A percentile compares a stretch with the other conserved stretches of the same genome.
Evolutionary conservation across 2,888 invertebrate species (phyloP).

Genomic region (Drosophila parthenogenetica): DNA sequence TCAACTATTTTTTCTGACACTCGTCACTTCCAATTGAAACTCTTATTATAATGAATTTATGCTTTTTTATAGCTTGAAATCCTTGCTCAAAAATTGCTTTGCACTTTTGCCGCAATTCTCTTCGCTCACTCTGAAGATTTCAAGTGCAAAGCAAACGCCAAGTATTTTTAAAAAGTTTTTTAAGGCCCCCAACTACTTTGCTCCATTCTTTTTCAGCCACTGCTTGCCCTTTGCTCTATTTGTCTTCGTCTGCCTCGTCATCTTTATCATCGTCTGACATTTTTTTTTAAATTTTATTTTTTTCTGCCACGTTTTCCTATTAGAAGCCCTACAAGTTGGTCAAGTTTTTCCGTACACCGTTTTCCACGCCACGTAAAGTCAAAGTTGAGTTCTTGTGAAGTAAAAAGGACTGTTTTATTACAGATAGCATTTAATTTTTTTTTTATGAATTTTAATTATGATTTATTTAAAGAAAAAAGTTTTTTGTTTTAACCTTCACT

Average conservation of each 20-base stretch:
- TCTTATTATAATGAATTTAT: background rate
- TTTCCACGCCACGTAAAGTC: slow-evolving; percentile 4
- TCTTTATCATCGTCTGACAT: slow-evolving; percentile 41
- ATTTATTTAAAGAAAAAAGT: background rate
- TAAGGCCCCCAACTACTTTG: background rate
- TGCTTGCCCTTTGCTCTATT: slow-evolving; percentile 28
- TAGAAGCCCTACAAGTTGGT: slow-evolving; percentile 59
- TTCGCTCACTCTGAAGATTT: slow-evolving; percentile 20
- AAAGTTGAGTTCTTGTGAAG: slow-evolving; percentile 2
- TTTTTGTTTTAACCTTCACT: background rate
- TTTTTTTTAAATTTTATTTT: slow-evolving; percentile 5
- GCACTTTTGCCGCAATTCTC: slow-evolving; percentile 16
- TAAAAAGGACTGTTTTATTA: too few species aligned
- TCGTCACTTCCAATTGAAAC: background rate
- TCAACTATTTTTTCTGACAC: background rate
- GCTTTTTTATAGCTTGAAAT: slow-evolving; percentile 16
- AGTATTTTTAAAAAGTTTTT: slow-evolving; percentile 45
- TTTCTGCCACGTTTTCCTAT: slow-evolving; percentile 23
- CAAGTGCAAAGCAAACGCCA: slow-evolving; percentile 43
- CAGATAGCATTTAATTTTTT: slow-evolving; percentile 2
- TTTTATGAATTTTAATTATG: slow-evolving; percentile 29
- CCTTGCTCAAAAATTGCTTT: slow-evolving; percentile 4
- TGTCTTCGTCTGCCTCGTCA: slow-evolving; percentile 34
- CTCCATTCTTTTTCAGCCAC: background rate
- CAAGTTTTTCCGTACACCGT: slow-evolving; percentile 31